phyloP scores from a whole-genome alignment of 2,797 vertebrate genomes.

The Numenius phaeopus region DNA sequence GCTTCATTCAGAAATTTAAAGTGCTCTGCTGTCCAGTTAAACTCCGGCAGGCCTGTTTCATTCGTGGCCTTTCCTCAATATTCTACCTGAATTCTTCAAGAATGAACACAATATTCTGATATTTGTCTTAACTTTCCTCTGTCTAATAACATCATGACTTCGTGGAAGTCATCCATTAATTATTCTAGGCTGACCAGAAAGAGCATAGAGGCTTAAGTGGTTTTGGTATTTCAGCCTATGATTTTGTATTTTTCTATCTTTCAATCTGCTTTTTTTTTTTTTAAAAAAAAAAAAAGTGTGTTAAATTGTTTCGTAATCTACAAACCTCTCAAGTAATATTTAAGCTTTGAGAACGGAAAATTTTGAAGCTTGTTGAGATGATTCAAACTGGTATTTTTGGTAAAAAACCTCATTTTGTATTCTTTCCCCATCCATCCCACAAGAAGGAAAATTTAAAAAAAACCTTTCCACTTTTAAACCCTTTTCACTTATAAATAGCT shows the following conservation, averaged over 20 bases:
- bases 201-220: background rate
- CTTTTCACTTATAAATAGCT: slow-evolving; percentile 30
- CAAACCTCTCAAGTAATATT: background rate
- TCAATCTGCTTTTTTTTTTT: background rate
- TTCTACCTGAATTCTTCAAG: background rate
- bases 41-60: background rate
- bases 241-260: background rate
- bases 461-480: slow-evolving; percentile 4
- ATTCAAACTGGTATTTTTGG: background rate
- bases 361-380: background rate
- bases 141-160: background rate
- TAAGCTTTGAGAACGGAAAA: background rate
- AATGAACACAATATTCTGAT: background rate
- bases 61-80: background rate
- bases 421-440: background rate
- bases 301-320: background rate
- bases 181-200: background rate
- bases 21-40: background rate
- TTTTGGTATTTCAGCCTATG: background rate
- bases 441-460: background rate
- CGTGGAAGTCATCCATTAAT: background rate
- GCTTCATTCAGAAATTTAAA: background rate
- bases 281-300: fast-evolving
- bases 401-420: background rate
- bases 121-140: background rate